phyloP scores from a whole-genome alignment of 2,113 vertebrate genomes.

The Atlantisia rogersi region DNA sequence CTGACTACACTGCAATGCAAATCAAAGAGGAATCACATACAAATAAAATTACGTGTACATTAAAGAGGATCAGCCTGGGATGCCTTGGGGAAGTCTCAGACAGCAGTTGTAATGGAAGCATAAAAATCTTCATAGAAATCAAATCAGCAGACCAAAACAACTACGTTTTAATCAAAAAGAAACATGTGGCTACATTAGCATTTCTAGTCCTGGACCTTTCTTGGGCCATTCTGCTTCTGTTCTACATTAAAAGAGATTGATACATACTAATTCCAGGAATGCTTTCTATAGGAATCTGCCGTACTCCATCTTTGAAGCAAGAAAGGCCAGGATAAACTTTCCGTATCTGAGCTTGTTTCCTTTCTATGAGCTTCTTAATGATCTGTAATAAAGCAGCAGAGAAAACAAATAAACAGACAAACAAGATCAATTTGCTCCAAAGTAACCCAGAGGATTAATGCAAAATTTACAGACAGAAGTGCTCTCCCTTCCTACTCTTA shows the following conservation, averaged over 20 bases:
- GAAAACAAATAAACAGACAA: background rate
- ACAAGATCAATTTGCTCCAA: background rate
- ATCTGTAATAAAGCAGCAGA: constrained; percentile 82
- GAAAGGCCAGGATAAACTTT: constrained; percentile 99
- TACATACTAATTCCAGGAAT: constrained; percentile 98
- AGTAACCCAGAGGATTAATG: background rate
- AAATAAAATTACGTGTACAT: background rate
- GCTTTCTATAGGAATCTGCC: constrained; percentile 98
- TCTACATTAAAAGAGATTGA: background rate
- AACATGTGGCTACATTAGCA: background rate
- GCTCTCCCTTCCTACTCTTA: background rate
- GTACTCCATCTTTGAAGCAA: constrained; percentile 98
- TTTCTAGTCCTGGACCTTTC: background rate
- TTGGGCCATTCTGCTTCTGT: background rate
- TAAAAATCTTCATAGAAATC: background rate
- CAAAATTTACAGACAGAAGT: background rate
- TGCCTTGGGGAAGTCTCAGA: background rate
- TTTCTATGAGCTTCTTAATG: constrained; percentile 98
- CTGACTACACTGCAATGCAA: background rate
- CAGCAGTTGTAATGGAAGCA: background rate
- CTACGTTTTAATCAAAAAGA: background rate
- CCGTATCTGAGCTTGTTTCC: constrained; percentile 97
- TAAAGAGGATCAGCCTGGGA: background rate
- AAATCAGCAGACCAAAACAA: background rate
- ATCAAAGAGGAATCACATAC: background rate